phyloP scores from a whole-genome alignment of 2,888 invertebrate genomes.

The Malthinus flaveolus region DNA sequence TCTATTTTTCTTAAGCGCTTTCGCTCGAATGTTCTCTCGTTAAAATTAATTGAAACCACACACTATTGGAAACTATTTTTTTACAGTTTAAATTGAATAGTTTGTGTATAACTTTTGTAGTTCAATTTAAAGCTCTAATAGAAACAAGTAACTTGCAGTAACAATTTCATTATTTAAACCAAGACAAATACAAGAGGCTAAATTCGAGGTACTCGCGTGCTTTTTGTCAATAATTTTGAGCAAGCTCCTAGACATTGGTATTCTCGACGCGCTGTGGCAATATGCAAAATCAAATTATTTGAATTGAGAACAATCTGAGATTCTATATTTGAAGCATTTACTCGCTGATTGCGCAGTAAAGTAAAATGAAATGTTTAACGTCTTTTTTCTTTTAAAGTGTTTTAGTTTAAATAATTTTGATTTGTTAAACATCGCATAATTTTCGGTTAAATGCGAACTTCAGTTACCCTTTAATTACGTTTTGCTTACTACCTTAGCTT shows the following conservation, averaged over 20 bases:
- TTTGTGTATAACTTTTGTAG: background rate
- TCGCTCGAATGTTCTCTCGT: background rate
- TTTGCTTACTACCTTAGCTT: too few species aligned
- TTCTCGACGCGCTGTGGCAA: conserved; percentile 24
- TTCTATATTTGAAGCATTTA: conserved; percentile 18
- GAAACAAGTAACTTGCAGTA: background rate
- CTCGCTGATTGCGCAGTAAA: conserved; percentile 8
- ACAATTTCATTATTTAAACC: conserved; percentile 4
- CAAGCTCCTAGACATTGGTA: conserved; percentile 12
- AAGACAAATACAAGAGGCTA: background rate
- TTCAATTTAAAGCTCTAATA: background rate
- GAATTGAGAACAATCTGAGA: conserved; percentile 21
- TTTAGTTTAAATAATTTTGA: too few species aligned
- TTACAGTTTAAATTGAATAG: background rate
- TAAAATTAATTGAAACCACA: background rate
- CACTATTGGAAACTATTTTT: background rate
- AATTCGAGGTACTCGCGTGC: background rate
- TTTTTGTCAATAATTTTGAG: conserved; percentile 26
- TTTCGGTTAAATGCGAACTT: too few species aligned
- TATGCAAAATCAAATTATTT: conserved; percentile 28
- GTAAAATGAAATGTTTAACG: too few species aligned
- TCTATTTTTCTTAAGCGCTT: background rate
- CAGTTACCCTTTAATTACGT: too few species aligned
- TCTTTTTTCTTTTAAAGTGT: too few species aligned
- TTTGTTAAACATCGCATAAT: too few species aligned